Conservation (phyloP, 1,140 invertebrate genomes). For the Rhizoglyphus robini region DNA sequence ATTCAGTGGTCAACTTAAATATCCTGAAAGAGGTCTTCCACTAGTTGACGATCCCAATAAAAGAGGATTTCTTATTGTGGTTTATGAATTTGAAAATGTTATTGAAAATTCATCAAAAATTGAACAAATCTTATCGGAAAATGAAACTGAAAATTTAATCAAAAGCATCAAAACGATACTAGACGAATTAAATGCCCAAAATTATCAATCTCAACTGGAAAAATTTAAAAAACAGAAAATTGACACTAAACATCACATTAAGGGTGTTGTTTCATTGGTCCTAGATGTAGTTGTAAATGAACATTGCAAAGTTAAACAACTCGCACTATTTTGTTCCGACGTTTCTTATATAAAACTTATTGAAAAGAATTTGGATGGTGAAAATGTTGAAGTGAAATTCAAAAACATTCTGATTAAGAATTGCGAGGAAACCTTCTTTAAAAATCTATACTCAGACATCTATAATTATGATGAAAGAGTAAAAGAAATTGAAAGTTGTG, state of each 20-base stretch:
- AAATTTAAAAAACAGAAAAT: slow-evolving; percentile 65
- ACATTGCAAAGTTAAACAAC: slow-evolving; percentile 74
- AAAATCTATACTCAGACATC: slow-evolving; percentile 40
- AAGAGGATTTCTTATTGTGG: no score
- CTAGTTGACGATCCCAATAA: no score
- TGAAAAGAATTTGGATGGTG: slow-evolving; percentile 35
- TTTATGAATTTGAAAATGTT: no score
- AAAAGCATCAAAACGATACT: slow-evolving; percentile 72
- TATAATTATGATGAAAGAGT: slow-evolving; percentile 37
- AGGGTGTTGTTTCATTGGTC: slow-evolving; percentile 71
- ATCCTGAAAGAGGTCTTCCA: no score
- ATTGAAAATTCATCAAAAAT: no score
- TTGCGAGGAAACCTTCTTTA: slow-evolving; percentile 78
- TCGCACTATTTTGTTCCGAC: slow-evolving; percentile 57
- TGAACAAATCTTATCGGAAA: no score
- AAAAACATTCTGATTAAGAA: slow-evolving; percentile 61
- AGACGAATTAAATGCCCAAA: slow-evolving; percentile 88
- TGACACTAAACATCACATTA: slow-evolving; percentile 58
- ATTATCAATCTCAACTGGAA: slow-evolving; percentile 62
- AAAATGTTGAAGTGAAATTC: slow-evolving; percentile 46
- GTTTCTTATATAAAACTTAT: slow-evolving; percentile 29
- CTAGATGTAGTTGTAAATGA: slow-evolving; percentile 92
- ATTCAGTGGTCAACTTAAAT: no score
- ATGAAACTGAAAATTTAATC: slow-evolving; percentile 57
- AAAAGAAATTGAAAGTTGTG: slow-evolving; percentile 46